A percentile compares a stretch with the other conserved stretches of the same genome.
Conservation (phyloP, 2,888 invertebrate species). For the Loripinus fragilis region DNA sequence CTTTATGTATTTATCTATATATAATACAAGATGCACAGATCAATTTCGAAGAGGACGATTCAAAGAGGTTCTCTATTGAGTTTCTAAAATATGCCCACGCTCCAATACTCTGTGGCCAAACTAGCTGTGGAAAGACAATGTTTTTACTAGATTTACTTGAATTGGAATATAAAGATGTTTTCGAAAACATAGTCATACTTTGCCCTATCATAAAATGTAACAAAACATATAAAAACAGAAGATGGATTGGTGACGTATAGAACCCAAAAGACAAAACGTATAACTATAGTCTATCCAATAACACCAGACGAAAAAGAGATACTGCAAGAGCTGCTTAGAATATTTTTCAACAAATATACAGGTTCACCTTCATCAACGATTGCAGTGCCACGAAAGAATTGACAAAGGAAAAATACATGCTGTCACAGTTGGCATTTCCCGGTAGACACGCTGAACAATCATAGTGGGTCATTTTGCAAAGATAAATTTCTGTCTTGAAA, state of each 20-base stretch:
- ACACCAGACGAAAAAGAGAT: too few species aligned
- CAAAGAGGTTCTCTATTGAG: too few species aligned
- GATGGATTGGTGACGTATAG: constrained; percentile 35
- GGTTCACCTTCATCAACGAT: constrained; percentile 50
- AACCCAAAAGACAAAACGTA: constrained; percentile 44
- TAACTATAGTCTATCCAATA: constrained; percentile 37
- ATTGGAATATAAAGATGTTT: constrained; percentile 36
- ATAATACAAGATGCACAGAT: constrained; percentile 53
- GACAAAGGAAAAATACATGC: too few species aligned
- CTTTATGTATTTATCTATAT: constrained; percentile 48
- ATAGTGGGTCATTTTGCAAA: constrained; percentile 56
- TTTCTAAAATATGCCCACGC: too few species aligned
- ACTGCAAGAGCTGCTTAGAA: too few species aligned
- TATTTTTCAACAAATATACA: constrained; percentile 40
- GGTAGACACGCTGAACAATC: constrained; percentile 48
- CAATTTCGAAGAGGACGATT: constrained; percentile 42
- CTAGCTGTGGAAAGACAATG: constrained; percentile 46
- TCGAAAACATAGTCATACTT: constrained; percentile 47
- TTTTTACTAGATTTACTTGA: constrained; percentile 46
- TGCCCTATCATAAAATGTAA: constrained; percentile 46
- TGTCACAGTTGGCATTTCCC: constrained; percentile 51
- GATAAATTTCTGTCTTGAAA: constrained; percentile 55
- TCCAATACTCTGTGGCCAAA: constrained; percentile 42
- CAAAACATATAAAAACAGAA: constrained; percentile 36
- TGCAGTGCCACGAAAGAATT: too few species aligned